A percentile compares a stretch with the other conserved stretches of the same genome.
Evolutionary conservation across 2,113 vertebrate species (phyloP).

Genomic region (Isurus oxyrinchus): DNA sequence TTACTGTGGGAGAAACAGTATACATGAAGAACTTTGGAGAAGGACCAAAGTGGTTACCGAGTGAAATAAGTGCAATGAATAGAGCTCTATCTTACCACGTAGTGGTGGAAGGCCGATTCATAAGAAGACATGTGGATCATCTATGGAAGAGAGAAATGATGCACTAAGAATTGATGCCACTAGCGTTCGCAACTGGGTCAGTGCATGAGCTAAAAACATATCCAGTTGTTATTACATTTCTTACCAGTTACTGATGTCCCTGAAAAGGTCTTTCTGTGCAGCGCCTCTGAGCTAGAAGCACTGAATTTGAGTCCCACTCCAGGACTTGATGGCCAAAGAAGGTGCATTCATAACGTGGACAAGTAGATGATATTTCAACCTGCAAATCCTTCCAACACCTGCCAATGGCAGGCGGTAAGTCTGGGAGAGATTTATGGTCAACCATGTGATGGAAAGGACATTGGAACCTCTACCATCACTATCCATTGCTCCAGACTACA

Average conservation of each 20-base stretch:
- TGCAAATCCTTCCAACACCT: neutral
- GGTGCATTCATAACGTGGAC: neutral
- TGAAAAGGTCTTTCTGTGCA: no score
- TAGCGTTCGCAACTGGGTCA: no score
- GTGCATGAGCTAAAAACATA: neutral
- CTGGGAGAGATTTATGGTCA: neutral
- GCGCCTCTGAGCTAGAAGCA: no score
- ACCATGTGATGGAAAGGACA: neutral
- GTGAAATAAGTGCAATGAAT: no score
- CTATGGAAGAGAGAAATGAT: no score
- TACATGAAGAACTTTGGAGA: no score
- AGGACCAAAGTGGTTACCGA: no score
- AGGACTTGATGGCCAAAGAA: neutral
- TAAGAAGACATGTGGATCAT: no score
- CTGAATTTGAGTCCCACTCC: neutral
- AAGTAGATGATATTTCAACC: neutral
- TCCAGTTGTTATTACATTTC: neutral
- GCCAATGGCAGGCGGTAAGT: neutral
- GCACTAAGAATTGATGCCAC: no score
- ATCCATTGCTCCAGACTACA: neutral
- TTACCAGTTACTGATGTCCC: neutral
- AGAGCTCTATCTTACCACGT: no score
- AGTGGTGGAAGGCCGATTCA: no score
- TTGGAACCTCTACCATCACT: neutral
- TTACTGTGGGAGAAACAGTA: no score